Evolutionary conservation across 2,888 invertebrate genomes (phyloP), one percentile per base, ranked within the genome.

Genomic region (Tinea pellionella): DNA sequence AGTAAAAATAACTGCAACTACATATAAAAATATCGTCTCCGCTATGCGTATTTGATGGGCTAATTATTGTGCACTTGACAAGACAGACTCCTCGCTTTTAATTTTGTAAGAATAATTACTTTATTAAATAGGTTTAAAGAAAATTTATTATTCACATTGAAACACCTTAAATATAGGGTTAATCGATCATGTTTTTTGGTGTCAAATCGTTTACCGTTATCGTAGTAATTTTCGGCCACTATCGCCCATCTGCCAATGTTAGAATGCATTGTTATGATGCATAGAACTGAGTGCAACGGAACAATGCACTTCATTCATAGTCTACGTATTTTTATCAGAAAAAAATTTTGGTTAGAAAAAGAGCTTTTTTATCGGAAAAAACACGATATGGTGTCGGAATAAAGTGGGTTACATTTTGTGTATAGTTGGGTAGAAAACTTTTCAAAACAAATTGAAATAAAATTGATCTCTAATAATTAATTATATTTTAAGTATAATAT

Each of bases 131-230:
- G n/a, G n/a, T n/a, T n/a, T n/a, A n/a, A n/a, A n/a, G n/a, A 3
- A 24, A 37, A 37, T 6, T 12, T 6, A 37, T 37, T n/a, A 37
- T 9, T 6, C 9, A 37, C 4, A n/a, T 37, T 37, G 13, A 53
- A 53, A 53, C 24, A 53, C 53, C 53, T 53, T 53, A 53, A n/a
- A 12, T 24, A 11, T 4, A 2, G 12, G 24, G 57, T 57, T 16
- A 57, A 57, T 32, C 57, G 13, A 57, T 57, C n/a, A 32, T 32
- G 19, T 32, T 29, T 57, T n/a, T 57, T 57, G 77, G 80, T 83
- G 81, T 79, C 78, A 78, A 78, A 81, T 70, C 75, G 78, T 79
- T 80, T 81, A 75, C 80, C 81, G 79, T 79, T 80, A 82, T 80
- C 81, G 69, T 66, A 18, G 15, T 47, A 47, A 53, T 24, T 53